A percentile compares a stretch with the other conserved stretches of the same genome.
These are phyloP conservation scores for Amphimedon queenslandica DNA, from an alignment of 37 sponge, comb jelly and placozoan genomes.

Conservation along the genomic window DNA sequence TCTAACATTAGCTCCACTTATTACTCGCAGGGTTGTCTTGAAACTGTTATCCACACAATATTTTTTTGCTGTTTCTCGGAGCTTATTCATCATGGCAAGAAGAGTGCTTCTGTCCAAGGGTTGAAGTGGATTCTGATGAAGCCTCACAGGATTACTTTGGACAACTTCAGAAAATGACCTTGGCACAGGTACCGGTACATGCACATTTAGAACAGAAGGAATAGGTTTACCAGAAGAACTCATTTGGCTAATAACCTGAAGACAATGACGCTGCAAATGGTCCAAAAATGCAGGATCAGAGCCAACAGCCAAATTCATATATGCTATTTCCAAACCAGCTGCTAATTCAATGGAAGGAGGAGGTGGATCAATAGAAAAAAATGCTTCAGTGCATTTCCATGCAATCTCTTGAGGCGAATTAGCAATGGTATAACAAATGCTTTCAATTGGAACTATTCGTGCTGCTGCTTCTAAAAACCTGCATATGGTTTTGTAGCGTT, in stretches of 20 bases:
- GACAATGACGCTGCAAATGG: no score
- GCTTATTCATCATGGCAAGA: not conserved
- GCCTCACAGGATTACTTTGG: not conserved
- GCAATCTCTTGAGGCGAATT: constrained; percentile 19
- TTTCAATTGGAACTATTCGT: constrained; percentile 57
- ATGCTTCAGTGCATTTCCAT: constrained; percentile 41
- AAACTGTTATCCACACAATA: not conserved
- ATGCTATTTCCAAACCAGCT: not conserved
- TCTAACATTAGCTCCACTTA: not conserved
- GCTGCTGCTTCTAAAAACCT: constrained; percentile 54
- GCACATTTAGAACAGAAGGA: not conserved
- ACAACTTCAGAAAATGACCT: not conserved
- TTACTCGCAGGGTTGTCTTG: not conserved
- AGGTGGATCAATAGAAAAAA: not conserved
- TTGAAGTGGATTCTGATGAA: not conserved
- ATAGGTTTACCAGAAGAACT: not conserved
- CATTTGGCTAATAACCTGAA: not conserved
- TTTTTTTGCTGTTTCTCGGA: not conserved
- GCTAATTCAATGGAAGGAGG: constrained; percentile 4
- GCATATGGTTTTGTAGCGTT: constrained; percentile 11
- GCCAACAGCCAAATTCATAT: not conserved
- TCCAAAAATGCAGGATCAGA: not conserved
- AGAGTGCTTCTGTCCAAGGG: not conserved
- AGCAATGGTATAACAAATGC: constrained; percentile 45
- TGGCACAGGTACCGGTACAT: not conserved